Percentiles rank a stretch among this genome's conserved stretches.
These are phyloP conservation scores for Synanthedon andrenaeformis DNA, from an alignment of 2,888 invertebrate species.

Conservation along the genomic window DNA sequence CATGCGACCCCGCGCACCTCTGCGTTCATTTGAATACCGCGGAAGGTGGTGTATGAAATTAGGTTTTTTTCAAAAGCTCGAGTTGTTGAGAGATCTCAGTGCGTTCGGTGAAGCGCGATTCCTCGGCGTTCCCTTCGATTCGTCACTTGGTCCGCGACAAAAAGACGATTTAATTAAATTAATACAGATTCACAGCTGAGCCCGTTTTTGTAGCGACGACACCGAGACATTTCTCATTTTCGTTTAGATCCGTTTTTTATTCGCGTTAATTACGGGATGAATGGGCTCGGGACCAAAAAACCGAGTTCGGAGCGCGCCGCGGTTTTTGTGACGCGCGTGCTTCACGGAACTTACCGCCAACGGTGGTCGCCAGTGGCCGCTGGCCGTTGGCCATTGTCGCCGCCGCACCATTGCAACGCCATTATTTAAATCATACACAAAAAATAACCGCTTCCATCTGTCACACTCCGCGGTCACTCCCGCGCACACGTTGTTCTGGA, in stretches of 20 bases:
- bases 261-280: slow-evolving; percentile 60
- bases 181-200: slow-evolving; percentile 42
- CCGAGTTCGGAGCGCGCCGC: slow-evolving; percentile 13
- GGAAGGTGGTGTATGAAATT: slow-evolving; percentile 24
- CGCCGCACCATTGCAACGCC: slow-evolving; percentile 3
- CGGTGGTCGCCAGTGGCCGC: slow-evolving; percentile 5
- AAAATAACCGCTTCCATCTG: slow-evolving; percentile 24
- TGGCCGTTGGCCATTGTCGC: slow-evolving; percentile 1
- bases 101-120: slow-evolving; percentile 6
- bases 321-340: slow-evolving; percentile 46
- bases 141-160: slow-evolving; percentile 32
- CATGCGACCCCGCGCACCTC: background rate
- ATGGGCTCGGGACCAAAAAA: slow-evolving; percentile 35
- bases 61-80: slow-evolving; percentile 22
- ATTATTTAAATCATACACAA: slow-evolving; percentile 32
- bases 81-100: slow-evolving; percentile 3
- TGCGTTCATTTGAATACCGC: slow-evolving; percentile 24
- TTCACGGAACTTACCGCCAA: slow-evolving; percentile 29
- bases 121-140: slow-evolving; percentile 4
- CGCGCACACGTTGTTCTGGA: background rate
- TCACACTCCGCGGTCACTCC: slow-evolving; percentile 18
- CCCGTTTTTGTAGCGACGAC: slow-evolving; percentile 35
- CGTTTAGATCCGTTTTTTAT: slow-evolving; percentile 51
- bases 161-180: slow-evolving; percentile 56
- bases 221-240: slow-evolving; percentile 62